Percentiles rank a stretch among this genome's conserved stretches.
phyloP scores from a whole-genome alignment of 2,113 vertebrate species.

The Chamaetylas fuelleborni region DNA sequence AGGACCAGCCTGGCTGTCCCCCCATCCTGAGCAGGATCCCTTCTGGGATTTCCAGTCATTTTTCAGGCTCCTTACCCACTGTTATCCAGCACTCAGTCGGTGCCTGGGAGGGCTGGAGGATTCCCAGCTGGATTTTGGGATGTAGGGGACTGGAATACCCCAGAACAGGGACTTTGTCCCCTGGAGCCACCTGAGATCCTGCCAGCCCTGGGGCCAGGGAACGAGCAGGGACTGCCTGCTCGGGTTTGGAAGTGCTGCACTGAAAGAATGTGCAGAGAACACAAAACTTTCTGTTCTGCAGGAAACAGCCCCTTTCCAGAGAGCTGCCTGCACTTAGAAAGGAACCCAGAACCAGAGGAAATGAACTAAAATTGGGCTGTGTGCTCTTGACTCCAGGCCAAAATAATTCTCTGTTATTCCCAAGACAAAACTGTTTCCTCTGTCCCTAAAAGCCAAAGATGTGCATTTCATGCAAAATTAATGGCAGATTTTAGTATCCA shows the following conservation, averaged over 20 bases:
- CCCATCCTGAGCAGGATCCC: not conserved
- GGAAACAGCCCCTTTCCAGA: not conserved
- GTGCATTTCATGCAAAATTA: conserved; percentile 62
- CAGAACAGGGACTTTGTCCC: fast-evolving
- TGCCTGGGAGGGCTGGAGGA: not conserved
- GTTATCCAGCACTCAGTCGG: not conserved
- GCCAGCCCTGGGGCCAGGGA: not conserved
- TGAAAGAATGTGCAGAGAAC: not conserved
- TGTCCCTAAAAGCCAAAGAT: conserved; percentile 55
- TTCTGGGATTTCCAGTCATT: not conserved
- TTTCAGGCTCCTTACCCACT: not conserved
- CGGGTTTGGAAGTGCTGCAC: not conserved
- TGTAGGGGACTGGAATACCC: not conserved
- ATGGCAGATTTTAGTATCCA: conserved; percentile 42
- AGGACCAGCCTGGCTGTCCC: not conserved
- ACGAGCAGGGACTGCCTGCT: not conserved
- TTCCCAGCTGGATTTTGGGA: not conserved
- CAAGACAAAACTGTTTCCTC: conserved; percentile 46
- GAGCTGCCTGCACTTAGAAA: conserved; percentile 31
- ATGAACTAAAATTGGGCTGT: conserved; percentile 14
- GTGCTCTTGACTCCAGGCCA: conserved; percentile 45
- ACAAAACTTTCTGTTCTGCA: not conserved
- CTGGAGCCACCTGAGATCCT: not conserved
- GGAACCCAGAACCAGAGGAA: conserved; percentile 3
- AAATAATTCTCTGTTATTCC: conserved; percentile 52